Evolutionary conservation across 1,140 invertebrate species (phyloP).

Genomic region (Popillia japonica): DNA sequence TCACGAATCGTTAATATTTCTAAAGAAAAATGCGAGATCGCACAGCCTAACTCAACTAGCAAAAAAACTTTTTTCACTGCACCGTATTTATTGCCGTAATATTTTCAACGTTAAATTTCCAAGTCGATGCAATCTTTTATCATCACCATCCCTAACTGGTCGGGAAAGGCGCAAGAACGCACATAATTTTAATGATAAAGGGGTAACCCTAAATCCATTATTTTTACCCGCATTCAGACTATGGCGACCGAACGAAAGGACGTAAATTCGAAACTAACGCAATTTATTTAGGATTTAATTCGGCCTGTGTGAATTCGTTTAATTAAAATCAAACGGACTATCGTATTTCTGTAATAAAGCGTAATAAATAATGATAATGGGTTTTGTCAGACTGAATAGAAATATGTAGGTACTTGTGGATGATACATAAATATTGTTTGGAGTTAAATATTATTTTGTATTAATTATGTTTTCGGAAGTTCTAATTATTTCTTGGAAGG

Average conservation of each 20-base stretch:
- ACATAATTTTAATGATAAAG: constrained; percentile 12
- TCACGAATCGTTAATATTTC: background rate
- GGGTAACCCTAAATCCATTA: background rate
- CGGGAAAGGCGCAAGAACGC: background rate
- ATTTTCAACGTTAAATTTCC: constrained; percentile 14
- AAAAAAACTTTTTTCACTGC: background rate
- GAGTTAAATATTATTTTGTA: no score
- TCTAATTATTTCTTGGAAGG: no score
- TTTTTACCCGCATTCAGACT: background rate
- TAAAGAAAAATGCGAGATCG: background rate
- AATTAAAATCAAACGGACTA: no score
- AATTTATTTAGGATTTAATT: background rate
- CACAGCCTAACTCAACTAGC: background rate
- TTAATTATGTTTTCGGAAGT: no score
- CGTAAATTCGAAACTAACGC: background rate
- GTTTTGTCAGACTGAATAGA: no score
- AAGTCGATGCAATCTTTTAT: background rate
- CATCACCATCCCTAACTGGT: background rate
- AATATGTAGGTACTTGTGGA: no score
- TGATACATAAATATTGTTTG: no score
- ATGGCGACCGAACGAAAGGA: background rate
- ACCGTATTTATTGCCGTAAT: background rate
- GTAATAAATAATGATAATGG: no score
- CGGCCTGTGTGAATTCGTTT: background rate
- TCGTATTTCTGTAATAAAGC: no score